phyloP scores from a whole-genome alignment of 2,888 invertebrate genomes.

The Hirtodrosophila duncani region DNA sequence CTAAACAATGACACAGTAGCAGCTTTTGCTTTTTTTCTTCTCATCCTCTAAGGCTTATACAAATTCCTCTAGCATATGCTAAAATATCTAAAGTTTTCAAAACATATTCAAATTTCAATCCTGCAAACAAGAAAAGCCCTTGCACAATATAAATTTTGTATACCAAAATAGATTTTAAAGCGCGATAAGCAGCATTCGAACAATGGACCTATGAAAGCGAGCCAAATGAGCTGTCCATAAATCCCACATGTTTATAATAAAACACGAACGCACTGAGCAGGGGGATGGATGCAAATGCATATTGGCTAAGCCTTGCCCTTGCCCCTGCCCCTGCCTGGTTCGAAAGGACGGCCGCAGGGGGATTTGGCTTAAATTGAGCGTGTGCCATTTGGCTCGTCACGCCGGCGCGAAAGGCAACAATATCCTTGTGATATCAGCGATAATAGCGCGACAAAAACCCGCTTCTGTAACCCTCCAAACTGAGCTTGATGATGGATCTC shows the following conservation, averaged over 20 bases:
- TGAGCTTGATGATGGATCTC: constrained; percentile 56
- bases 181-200: constrained; percentile 40
- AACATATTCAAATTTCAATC: constrained; percentile 60
- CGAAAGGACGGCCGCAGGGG: constrained; percentile 43
- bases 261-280: constrained; percentile 47
- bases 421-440: constrained; percentile 9
- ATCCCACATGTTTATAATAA: constrained; percentile 74
- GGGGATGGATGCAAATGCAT: constrained; percentile 1
- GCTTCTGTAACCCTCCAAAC: constrained; percentile 21
- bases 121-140: constrained; percentile 14
- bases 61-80: constrained; percentile 11
- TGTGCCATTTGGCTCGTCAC: constrained; percentile 56
- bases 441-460: constrained; percentile 26
- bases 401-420: constrained; percentile 35
- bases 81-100: constrained; percentile 14
- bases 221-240: constrained; percentile 61
- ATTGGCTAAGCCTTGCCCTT: neutral
- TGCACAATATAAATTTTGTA: constrained; percentile 1
- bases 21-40: no score
- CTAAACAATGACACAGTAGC: no score
- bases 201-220: no score
- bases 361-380: constrained; percentile 78
- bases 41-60: no score
- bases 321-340: no score
- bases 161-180: constrained; percentile 40